Evolutionary conservation across 1,140 invertebrate genomes (phyloP).

Genomic region (Acyrthosiphon pisum): DNA sequence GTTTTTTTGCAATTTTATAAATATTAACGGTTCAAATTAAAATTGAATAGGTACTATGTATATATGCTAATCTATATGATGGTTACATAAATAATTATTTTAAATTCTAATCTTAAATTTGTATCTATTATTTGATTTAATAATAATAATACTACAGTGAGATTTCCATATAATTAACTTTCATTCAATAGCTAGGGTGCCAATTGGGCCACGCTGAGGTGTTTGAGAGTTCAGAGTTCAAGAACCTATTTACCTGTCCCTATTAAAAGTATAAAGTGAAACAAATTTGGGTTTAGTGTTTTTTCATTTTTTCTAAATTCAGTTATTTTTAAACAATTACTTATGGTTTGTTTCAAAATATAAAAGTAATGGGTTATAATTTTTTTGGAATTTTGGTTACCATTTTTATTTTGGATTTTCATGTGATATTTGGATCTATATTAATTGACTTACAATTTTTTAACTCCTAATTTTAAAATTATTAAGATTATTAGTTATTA

Average conservation of each 20-base stretch:
- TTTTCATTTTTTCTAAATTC: too few relatives aligned
- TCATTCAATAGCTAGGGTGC: too few relatives aligned
- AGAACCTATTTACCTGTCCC: too few relatives aligned
- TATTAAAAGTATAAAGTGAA: too few relatives aligned
- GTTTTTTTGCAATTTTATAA: conserved; percentile 46
- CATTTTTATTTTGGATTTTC: not conserved
- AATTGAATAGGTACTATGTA: not conserved
- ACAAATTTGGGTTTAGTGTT: too few relatives aligned
- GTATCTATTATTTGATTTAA: too few relatives aligned
- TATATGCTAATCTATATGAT: not conserved
- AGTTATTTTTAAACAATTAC: not conserved
- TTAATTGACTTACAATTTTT: too few relatives aligned
- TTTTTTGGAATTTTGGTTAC: not conserved
- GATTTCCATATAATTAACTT: too few relatives aligned
- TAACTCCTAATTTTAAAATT: not conserved
- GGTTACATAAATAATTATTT: not conserved
- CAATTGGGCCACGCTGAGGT: too few relatives aligned
- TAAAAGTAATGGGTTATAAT: not conserved
- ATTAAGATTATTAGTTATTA: too few relatives aligned
- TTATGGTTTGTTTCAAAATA: not conserved
- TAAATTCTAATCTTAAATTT: not conserved
- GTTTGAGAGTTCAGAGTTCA: too few relatives aligned
- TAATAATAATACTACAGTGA: too few relatives aligned
- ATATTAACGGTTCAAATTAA: not conserved
- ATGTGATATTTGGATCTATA: not conserved